Evolutionary conservation across 2,888 invertebrate genomes (phyloP), one percentile per base, ranked within the genome.

Genomic region (Drosophila pseudotalamancana): DNA sequence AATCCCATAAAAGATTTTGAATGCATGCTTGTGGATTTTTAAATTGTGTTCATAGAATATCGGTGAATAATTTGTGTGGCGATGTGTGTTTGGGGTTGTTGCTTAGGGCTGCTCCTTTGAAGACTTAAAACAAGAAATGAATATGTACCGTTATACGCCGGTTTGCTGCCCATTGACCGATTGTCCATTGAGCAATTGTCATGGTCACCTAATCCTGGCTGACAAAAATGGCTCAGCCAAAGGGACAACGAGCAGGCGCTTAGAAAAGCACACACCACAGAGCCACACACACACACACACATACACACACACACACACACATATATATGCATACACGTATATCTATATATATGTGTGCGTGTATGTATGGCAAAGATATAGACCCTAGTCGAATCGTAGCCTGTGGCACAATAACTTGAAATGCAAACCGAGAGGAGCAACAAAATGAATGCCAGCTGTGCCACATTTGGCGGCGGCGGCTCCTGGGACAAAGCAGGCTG

Each of bases 161-260:
- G 6, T 9, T n/a, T n/a, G n/a, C n/a, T 56, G 46, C 16, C 19
- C 35, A 11, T 14, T 42, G 9, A 46, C 14, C 29, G 14, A 31
- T 45, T 62, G 34, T 12, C 31, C 45, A 31, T 46, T 62, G 57
- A 69, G 27, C 84, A 77, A 81, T 81, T 81, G 84, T 77, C 81
- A 84, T 84, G 81, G 81, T 81, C 81, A 81, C 78, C 81, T 81
- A 84, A 81, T 84, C 81, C 84, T 31, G 75, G 70, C 78, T 64
- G 70, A 50, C 65, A 62, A 70, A 81, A 64, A 25, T 67, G 83
- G 69, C 66, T 60, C 46, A 48, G 35, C 32, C 31, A 27, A 37
- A 48, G 19, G 40, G 43, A 37, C 25, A 32, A 8, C 42, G 12
- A 14, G 40, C 40, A 55, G 25, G 21, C n/a, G 32, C 43, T 3